A percentile compares a stretch with the other conserved stretches of the same genome.
Conservation (phyloP, 2,888 invertebrate species). For the Spialia ferax region DNA sequence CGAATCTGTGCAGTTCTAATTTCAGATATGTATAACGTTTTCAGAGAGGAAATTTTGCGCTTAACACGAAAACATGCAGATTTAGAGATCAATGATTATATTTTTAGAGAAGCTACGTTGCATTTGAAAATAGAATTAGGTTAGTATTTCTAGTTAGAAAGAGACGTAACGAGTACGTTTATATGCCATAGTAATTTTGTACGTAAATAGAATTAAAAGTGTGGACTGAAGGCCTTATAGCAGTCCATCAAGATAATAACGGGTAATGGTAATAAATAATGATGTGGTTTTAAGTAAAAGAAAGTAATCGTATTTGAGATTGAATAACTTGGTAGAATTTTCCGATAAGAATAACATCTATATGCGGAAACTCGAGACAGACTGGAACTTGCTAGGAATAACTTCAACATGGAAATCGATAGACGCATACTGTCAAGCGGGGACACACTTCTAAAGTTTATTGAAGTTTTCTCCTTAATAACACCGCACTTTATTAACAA, state of each 20-base stretch:
- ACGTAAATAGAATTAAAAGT: too few relatives aligned
- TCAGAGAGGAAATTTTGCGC: constrained; percentile 20
- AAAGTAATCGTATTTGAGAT: too few relatives aligned
- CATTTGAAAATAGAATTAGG: not conserved
- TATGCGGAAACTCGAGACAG: not conserved
- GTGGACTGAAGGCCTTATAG: too few relatives aligned
- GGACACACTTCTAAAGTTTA: not conserved
- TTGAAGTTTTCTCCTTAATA: not conserved
- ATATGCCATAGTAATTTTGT: not conserved
- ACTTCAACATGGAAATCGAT: constrained; percentile 8
- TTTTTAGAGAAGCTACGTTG: not conserved
- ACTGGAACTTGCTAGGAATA: not conserved
- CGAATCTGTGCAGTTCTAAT: constrained; percentile 10
- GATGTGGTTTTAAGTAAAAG: too few relatives aligned
- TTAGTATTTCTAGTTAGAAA: not conserved
- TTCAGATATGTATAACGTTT: constrained; percentile 15
- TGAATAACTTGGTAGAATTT: not conserved
- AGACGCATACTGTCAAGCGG: constrained; percentile 2
- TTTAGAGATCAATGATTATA: constrained; percentile 11
- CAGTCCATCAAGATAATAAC: too few relatives aligned
- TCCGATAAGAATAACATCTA: not conserved
- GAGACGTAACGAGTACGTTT: not conserved
- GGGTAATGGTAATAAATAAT: too few relatives aligned
- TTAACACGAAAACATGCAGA: constrained; percentile 11
- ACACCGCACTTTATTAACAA: not conserved